Conservation (phyloP, 2,888 invertebrate species). For the Drosophila paramelanica region DNA sequence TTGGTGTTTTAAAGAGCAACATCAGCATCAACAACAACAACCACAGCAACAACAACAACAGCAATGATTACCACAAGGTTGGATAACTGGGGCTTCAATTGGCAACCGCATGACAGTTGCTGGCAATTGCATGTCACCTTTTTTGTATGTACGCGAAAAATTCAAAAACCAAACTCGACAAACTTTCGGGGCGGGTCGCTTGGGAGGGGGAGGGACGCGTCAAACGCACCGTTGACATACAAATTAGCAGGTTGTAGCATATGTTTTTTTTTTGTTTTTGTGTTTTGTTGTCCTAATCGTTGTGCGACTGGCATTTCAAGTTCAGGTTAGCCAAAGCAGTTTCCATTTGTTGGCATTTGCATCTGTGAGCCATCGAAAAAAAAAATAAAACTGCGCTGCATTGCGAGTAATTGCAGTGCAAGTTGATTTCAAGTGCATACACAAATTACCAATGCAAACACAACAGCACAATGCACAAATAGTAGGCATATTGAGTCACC, state of each 20-base stretch:
- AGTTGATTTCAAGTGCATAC: constrained; percentile 76
- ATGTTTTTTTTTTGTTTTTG: background rate
- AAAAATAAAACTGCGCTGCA: constrained; percentile 40
- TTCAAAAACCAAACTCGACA: constrained; percentile 37
- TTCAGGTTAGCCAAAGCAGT: constrained; percentile 49
- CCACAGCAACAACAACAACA: constrained; percentile 19
- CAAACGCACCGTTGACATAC: constrained; percentile 66
- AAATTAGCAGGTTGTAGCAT: constrained; percentile 67
- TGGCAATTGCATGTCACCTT: constrained; percentile 76
- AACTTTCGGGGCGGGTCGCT: constrained; percentile 18
- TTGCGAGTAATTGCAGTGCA: constrained; percentile 58
- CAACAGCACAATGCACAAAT: constrained; percentile 48
- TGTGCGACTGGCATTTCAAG: constrained; percentile 64
- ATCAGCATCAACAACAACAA: constrained; percentile 19
- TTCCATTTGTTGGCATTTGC: constrained; percentile 30
- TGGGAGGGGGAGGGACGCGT: constrained; percentile 13
- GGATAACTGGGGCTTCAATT: constrained; percentile 59
- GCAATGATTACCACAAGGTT: constrained; percentile 35
- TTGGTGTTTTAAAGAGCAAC: constrained; percentile 50
- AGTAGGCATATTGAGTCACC: constrained; percentile 76
- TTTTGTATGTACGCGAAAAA: constrained; percentile 57
- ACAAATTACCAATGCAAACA: constrained; percentile 80
- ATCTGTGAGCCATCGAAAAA: constrained; percentile 33
- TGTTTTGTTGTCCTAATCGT: constrained; percentile 39
- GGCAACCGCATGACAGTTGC: constrained; percentile 72